Conservation (phyloP, 2,113 vertebrate species). For the Bos indicus region DNA sequence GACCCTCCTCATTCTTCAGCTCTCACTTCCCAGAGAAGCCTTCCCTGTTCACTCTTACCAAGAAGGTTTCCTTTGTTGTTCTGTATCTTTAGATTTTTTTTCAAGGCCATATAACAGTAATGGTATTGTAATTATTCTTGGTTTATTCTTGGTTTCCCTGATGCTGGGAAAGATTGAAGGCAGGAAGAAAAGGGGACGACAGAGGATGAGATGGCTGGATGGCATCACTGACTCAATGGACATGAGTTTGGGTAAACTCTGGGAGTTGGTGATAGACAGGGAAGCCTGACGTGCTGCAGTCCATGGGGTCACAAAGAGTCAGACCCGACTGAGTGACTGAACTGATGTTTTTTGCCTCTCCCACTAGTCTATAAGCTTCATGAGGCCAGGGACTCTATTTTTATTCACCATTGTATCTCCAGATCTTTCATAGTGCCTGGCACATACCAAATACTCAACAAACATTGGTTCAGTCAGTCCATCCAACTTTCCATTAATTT, state of each 20-base stretch:
- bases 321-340: not conserved
- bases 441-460: not conserved
- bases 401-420: not conserved
- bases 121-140: not conserved
- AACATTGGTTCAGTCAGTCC: not conserved
- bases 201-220: not conserved
- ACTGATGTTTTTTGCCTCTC: not conserved
- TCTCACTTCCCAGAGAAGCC: not conserved
- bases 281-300: not conserved
- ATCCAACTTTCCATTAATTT: not conserved
- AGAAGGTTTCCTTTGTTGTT: not conserved
- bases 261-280: not conserved
- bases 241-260: not conserved
- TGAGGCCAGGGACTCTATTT: not conserved
- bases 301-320: not conserved
- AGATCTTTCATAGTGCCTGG: not conserved
- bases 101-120: not conserved
- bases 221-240: not conserved
- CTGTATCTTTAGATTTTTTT: not conserved
- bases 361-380: not conserved
- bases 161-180: not conserved
- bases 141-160: not conserved
- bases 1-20: not conserved
- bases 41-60: not conserved
- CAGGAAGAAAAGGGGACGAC: rapidly evolving